A percentile compares a stretch with the other conserved stretches of the same genome.
These are phyloP conservation scores for Acholoe squamosa DNA, from an alignment of 2,888 invertebrate genomes.

Conservation along the genomic window DNA sequence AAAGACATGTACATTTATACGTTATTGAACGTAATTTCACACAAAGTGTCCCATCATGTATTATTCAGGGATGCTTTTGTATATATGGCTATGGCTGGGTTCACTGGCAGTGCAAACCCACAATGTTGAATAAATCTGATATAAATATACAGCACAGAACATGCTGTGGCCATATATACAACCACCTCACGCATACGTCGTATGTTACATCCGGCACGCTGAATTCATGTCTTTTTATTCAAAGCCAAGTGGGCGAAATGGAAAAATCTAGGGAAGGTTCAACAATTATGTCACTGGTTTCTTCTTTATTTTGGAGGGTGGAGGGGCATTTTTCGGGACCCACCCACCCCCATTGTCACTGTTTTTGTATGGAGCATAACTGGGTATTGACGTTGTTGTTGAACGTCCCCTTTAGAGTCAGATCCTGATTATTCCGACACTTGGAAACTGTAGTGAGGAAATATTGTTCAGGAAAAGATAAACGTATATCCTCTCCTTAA, in stretches of 20 bases:
- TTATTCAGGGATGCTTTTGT: neutral
- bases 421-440: no score
- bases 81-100: neutral
- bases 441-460: no score
- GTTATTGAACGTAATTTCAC: conserved; percentile 24
- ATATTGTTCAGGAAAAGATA: no score
- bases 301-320: no score
- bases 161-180: neutral
- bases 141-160: neutral
- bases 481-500: no score
- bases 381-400: no score
- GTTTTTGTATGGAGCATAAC: no score
- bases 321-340: no score
- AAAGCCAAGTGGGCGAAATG: neutral
- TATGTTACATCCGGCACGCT: conserved; percentile 5
- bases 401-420: no score
- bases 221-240: neutral
- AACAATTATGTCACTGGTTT: no score
- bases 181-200: neutral
- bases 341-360: no score
- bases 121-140: neutral
- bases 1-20: conserved; percentile 27
- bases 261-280: no score
- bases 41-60: neutral
- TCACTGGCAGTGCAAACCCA: neutral